Percentiles rank a stretch among this genome's conserved stretches.
Evolutionary conservation across 2,113 vertebrate genomes (phyloP).

Genomic region (Acrocephalus arundinaceus): DNA sequence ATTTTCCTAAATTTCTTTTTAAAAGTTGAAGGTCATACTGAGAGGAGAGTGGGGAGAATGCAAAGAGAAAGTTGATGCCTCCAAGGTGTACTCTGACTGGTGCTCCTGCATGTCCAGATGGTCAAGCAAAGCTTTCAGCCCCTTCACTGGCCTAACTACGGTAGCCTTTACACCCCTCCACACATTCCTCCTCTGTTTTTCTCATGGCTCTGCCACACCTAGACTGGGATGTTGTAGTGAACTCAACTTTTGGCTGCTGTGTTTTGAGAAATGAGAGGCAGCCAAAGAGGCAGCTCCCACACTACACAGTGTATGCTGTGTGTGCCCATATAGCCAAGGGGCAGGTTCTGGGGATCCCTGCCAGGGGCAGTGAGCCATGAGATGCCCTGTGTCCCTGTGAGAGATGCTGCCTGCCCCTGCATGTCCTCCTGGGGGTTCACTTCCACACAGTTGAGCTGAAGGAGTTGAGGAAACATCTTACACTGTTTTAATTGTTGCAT

Average conservation of each 20-base stretch:
- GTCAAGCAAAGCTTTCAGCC: background rate
- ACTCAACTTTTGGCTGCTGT: background rate
- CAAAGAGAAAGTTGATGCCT: background rate
- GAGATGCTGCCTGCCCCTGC: background rate
- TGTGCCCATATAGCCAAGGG: fast-evolving
- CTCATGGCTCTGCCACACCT: background rate
- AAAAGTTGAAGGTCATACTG: background rate
- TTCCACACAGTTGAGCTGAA: background rate
- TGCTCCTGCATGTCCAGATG: background rate
- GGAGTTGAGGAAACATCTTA: background rate
- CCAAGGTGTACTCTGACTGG: background rate
- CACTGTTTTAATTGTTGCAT: background rate
- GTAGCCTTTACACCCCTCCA: background rate
- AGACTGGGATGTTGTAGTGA: background rate
- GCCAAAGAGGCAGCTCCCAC: background rate
- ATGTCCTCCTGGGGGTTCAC: background rate
- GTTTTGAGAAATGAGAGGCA: background rate
- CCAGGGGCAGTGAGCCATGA: background rate
- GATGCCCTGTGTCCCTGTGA: fast-evolving
- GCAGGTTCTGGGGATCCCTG: background rate
- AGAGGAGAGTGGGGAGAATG: background rate
- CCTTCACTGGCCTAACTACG: background rate
- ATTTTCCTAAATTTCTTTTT: background rate
- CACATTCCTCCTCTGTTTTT: background rate
- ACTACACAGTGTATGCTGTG: fast-evolving